Conservation (phyloP, 2,888 invertebrate genomes). For the Caenorhabditis imperialis region DNA sequence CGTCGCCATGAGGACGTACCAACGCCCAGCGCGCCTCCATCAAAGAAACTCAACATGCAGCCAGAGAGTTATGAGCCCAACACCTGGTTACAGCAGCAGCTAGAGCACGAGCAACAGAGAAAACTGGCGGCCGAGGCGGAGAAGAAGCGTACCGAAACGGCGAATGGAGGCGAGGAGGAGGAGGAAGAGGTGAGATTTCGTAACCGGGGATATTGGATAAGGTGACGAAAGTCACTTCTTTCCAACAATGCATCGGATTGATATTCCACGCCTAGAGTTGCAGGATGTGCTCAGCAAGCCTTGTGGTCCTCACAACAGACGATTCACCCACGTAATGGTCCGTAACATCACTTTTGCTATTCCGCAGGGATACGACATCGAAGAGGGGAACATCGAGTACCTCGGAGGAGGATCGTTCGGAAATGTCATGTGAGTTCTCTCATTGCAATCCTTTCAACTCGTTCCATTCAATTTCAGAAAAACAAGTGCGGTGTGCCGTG, state of each 20-base stretch:
- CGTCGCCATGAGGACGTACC: constrained; percentile 46
- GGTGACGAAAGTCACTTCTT: constrained; percentile 20
- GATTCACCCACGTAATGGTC: constrained; percentile 50
- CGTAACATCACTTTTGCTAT: constrained; percentile 69
- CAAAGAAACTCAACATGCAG: constrained; percentile 34
- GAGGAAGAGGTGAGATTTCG: constrained; percentile 29
- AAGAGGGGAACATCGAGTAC: constrained; percentile 55
- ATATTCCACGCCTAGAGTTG: constrained; percentile 9
- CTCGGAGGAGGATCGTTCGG: constrained; percentile 75
- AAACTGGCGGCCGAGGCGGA: constrained; percentile 29
- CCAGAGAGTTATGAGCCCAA: constrained; percentile 35
- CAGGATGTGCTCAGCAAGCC: constrained; percentile 35
- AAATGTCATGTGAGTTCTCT: constrained; percentile 71
- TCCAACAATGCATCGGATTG: not conserved
- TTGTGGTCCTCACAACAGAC: constrained; percentile 42
- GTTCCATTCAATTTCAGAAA: constrained; percentile 51
- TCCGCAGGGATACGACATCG: constrained; percentile 60
- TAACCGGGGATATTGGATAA: constrained; percentile 8
- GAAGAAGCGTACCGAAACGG: constrained; percentile 18
- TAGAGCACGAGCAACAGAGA: constrained; percentile 40
- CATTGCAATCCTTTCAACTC: constrained; percentile 1
- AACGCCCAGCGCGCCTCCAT: constrained; percentile 45
- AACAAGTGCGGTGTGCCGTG: constrained; percentile 52
- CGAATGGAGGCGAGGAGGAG: constrained; percentile 8
- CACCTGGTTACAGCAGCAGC: constrained; percentile 40